These are phyloP conservation scores for Arenicola marina DNA, from an alignment of 2,888 invertebrate genomes.

Conservation along the genomic window DNA sequence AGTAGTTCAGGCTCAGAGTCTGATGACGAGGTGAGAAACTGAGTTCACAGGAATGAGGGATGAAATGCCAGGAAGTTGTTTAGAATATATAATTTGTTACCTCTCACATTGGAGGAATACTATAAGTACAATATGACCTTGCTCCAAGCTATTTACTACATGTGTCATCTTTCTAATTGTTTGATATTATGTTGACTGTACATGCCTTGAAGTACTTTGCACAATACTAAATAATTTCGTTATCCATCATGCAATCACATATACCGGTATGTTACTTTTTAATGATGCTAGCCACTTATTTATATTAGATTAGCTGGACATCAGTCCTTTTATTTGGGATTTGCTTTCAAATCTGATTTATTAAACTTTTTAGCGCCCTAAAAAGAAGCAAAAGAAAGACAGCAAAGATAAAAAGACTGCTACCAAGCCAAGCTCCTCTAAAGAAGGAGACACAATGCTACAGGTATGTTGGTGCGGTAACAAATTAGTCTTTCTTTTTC, in stretches of 20 bases:
- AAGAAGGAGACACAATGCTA: conserved; percentile 15
- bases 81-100: too few species aligned
- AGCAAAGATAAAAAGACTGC: conserved; percentile 18
- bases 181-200: background rate
- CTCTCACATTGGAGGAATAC: too few species aligned
- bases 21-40: conserved; percentile 33
- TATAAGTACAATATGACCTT: background rate
- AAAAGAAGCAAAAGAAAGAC: conserved; percentile 17
- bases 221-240: too few species aligned
- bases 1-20: conserved; percentile 41
- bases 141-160: background rate
- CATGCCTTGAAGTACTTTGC: too few species aligned
- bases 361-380: background rate
- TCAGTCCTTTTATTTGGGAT: too few species aligned
- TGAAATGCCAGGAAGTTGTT: too few species aligned
- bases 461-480: conserved; percentile 5
- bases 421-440: background rate
- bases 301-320: too few species aligned
- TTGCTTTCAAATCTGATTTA: background rate
- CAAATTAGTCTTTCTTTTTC: background rate
- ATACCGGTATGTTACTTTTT: too few species aligned
- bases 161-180: background rate
- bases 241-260: too few species aligned
- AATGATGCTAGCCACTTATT: too few species aligned
- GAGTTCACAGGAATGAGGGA: too few species aligned